These are phyloP conservation scores for Phymorhynchus buccinoides DNA, from an alignment of 1,140 invertebrate species.

Conservation along the genomic window DNA sequence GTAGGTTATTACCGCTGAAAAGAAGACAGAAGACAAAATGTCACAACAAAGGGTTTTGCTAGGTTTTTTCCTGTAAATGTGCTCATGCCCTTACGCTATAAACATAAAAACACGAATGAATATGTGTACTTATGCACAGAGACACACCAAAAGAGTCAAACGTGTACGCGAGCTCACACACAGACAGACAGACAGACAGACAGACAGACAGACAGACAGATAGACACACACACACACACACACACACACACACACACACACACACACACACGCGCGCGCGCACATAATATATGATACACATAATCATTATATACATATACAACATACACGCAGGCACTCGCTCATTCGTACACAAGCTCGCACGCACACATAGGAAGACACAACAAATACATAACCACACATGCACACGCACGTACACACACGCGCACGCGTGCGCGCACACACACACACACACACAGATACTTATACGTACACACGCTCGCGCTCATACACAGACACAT, in stretches of 20 bases:
- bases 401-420: slow-evolving; percentile 24
- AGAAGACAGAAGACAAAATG: not conserved
- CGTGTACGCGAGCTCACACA: no score
- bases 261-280: not conserved
- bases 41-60: not conserved
- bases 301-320: not conserved
- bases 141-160: no score
- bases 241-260: slow-evolving; percentile 24
- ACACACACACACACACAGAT: no score
- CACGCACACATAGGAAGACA: not conserved
- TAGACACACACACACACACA: not conserved
- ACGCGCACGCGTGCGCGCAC: not conserved
- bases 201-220: no score
- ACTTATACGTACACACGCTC: no score
- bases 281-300: not conserved
- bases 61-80: no score
- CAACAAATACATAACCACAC: not conserved
- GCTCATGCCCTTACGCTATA: no score
- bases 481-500: no score
- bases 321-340: not conserved
- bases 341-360: not conserved
- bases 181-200: no score
- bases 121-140: no score
- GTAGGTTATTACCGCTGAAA: slow-evolving; percentile 34
- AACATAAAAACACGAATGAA: no score